These are phyloP conservation scores for Salmo trutta DNA, from an alignment of 2,797 vertebrate genomes.

Conservation along the genomic window DNA sequence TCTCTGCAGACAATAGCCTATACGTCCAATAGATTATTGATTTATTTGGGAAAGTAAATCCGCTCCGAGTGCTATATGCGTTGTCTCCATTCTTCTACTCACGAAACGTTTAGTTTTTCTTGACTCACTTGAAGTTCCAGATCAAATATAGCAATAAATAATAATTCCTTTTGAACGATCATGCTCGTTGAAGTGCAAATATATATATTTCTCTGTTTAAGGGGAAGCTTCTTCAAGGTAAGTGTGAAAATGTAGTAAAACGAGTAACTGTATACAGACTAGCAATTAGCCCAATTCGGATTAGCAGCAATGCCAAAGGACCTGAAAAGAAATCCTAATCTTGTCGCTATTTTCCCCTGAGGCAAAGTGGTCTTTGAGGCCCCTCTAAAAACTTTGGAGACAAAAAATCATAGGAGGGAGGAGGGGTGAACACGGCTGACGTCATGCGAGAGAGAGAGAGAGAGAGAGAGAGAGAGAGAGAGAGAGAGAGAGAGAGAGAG, in stretches of 20 bases:
- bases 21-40: conserved; percentile 67
- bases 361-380: conserved; percentile 79
- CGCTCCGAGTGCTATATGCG: conserved; percentile 61
- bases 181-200: conserved; percentile 14
- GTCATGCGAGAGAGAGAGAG: conserved; percentile 63
- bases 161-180: conserved; percentile 12
- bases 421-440: conserved; percentile 66
- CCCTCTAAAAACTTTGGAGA: conserved; percentile 75
- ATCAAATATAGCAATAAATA: conserved; percentile 19
- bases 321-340: conserved; percentile 85
- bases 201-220: conserved; percentile 21
- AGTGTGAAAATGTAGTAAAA: conserved; percentile 59
- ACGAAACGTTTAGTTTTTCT: conserved; percentile 23
- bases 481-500: no score
- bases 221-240: conserved; percentile 8
- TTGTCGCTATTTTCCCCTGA: conserved; percentile 84
- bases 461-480: no score
- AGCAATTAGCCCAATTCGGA: conserved; percentile 93
- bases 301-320: conserved; percentile 85
- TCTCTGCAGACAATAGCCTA: conserved; percentile 66
- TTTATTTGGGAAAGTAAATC: conserved; percentile 74
- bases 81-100: conserved; percentile 58
- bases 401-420: conserved; percentile 59
- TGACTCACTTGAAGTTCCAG: conserved; percentile 10
- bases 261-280: conserved; percentile 76